A percentile compares a stretch with the other conserved stretches of the same genome.
These are phyloP conservation scores for Eurytoma californica DNA, from an alignment of 2,888 invertebrate genomes.

Conservation along the genomic window DNA sequence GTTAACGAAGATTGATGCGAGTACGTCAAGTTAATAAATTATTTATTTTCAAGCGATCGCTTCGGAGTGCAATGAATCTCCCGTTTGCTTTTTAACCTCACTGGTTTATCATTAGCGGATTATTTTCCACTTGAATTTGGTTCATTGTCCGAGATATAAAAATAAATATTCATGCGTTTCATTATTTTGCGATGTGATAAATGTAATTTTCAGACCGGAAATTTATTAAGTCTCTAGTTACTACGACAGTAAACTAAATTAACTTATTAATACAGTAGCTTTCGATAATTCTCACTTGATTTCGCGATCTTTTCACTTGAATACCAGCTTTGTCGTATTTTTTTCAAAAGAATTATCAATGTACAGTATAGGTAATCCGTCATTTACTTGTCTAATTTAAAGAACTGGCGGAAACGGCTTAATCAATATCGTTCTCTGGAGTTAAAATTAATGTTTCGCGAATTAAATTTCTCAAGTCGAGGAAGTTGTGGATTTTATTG, in stretches of 20 bases:
- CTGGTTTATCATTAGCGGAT: neutral
- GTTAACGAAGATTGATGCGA: conserved; percentile 42
- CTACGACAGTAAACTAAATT: no score
- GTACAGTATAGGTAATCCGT: conserved; percentile 15
- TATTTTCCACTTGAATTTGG: neutral
- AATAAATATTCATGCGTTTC: no score
- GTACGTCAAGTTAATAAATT: conserved; percentile 15
- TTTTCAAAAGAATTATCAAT: conserved; percentile 12
- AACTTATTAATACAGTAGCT: no score
- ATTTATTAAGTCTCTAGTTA: no score
- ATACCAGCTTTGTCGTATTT: neutral
- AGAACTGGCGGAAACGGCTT: conserved; percentile 5
- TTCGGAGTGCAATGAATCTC: neutral
- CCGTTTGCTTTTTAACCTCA: neutral
- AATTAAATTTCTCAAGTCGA: conserved; percentile 20
- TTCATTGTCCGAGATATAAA: neutral
- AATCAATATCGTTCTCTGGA: conserved; percentile 10
- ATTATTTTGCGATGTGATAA: no score
- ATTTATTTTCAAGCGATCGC: conserved; percentile 14
- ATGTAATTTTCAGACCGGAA: no score
- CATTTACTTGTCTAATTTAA: neutral
- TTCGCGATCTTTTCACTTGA: neutral
- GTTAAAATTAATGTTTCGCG: conserved; percentile 25
- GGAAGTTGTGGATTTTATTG: conserved; percentile 29
- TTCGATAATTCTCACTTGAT: no score